phyloP scores from a whole-genome alignment of 2,797 vertebrate genomes.

The Varecia variegata region DNA sequence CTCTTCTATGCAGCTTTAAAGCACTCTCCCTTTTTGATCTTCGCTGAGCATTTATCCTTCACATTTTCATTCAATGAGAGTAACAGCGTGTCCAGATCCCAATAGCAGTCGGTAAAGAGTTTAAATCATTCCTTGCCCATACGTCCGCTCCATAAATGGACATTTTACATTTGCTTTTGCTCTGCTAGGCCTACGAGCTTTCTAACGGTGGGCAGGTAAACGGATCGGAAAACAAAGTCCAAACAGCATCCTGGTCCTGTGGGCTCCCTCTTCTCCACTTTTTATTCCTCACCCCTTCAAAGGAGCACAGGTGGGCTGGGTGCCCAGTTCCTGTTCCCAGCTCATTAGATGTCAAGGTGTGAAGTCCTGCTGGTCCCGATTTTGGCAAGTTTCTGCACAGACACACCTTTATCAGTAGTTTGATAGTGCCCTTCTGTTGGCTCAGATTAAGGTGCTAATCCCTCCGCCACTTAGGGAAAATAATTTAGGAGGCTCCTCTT shows the following conservation, averaged over 20 bases:
- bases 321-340: neutral
- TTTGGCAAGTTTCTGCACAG: neutral
- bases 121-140: neutral
- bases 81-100: neutral
- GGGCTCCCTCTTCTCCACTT: neutral
- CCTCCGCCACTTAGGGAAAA: neutral
- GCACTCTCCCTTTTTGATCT: neutral
- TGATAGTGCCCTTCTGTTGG: neutral
- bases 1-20: neutral
- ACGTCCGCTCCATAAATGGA: neutral
- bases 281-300: neutral
- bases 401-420: neutral
- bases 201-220: neutral
- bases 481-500: neutral
- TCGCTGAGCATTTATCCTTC: neutral
- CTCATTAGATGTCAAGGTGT: neutral
- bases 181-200: neutral
- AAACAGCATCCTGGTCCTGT: neutral
- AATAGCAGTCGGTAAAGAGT: neutral
- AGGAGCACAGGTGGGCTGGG: neutral
- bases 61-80: neutral
- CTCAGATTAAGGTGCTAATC: neutral
- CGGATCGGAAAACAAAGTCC: neutral
- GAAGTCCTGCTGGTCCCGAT: neutral
- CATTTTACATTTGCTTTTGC: neutral